Evolutionary conservation across 2,113 vertebrate species (phyloP), one percentile per base, ranked within the genome.

Genomic region (Trogon melanurus): DNA sequence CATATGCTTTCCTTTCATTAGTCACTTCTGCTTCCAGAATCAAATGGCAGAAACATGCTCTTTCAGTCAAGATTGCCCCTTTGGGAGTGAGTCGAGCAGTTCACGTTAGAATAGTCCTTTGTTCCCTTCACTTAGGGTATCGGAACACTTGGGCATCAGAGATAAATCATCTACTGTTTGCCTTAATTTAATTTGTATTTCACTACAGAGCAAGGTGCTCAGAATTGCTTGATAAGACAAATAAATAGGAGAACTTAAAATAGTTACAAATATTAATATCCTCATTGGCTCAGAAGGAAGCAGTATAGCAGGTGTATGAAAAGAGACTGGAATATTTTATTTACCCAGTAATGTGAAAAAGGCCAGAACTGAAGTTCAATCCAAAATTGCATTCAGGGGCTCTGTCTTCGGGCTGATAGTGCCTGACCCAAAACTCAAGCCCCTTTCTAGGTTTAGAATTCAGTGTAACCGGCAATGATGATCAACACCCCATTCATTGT

Each of bases 161-260:
- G 86, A 95, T 61, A 95, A 95, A 96, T 92, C 72, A 65, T 51
- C 91, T 71, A 58, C 86, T 93, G 67, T 87, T 95, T 91, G 87
- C 71, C 89, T 96, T 87, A 62, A 95, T 96, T 96, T 93, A 88
- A 97, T 94, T 97, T 95, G 66, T 82, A 54, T 95, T 91, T 85
- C 54, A 45, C 89, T 94, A 89, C 91, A 85, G 75, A 90, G 80
- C 96, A 87, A 90, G 79, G 79, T 92, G 73, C 61, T 74, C 48
- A 79, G 70, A 79, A 94, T 56, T 70, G 23, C 79, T 57, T 79
- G 86, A 69, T 71, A 47, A 79, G 60, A 50, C 79, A 50, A 91
- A 96, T 78, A 83, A 96, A 91, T 26, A 80, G 66, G 80, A 81
- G 91, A 90, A 87, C 89, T 89, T 85, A 79, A 89, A 93, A 88